phyloP scores from a whole-genome alignment of 2,797 vertebrate species.

The Erpetoichthys calabaricus region DNA sequence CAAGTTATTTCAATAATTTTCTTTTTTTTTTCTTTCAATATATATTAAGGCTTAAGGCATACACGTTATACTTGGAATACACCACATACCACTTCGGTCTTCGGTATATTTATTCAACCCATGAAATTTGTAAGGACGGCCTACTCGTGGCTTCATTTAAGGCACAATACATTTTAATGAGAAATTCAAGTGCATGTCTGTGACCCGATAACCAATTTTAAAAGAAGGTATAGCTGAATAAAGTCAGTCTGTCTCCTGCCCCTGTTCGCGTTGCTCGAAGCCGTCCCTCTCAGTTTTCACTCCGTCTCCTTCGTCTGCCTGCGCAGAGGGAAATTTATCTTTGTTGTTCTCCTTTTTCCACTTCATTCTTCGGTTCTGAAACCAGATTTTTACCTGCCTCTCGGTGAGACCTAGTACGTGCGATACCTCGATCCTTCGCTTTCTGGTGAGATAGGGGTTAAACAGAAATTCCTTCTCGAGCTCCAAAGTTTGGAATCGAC shows the following conservation, averaged over 20 bases:
- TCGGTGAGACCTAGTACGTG: slow-evolving; percentile 61
- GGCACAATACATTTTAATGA: too few relatives aligned
- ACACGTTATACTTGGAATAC: too few relatives aligned
- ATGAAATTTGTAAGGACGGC: too few relatives aligned
- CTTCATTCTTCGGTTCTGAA: slow-evolving; percentile 68
- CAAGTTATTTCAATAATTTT: too few relatives aligned
- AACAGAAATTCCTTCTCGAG: slow-evolving; percentile 69
- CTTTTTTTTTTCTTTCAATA: too few relatives aligned
- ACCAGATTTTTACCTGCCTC: slow-evolving; percentile 70
- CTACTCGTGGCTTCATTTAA: too few relatives aligned
- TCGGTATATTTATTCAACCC: too few relatives aligned
- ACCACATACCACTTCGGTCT: too few relatives aligned
- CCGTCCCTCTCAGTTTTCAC: slow-evolving; percentile 44
- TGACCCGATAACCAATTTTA: too few relatives aligned
- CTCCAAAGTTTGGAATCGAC: slow-evolving; percentile 64
- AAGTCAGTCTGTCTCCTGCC: slow-evolving; percentile 32
- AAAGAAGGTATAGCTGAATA: background rate
- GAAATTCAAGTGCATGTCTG: too few relatives aligned
- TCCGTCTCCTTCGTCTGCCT: slow-evolving; percentile 50
- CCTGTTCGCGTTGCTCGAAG: slow-evolving; percentile 38
- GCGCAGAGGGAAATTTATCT: slow-evolving; percentile 58
- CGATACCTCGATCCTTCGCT: slow-evolving; percentile 64
- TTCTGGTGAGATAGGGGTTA: slow-evolving; percentile 69
- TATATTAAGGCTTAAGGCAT: too few relatives aligned
- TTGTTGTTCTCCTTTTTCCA: slow-evolving; percentile 75